A percentile compares a stretch with the other conserved stretches of the same genome.
Conservation (phyloP, 92 coral and sea anemone genomes). For the Metridium senile region DNA sequence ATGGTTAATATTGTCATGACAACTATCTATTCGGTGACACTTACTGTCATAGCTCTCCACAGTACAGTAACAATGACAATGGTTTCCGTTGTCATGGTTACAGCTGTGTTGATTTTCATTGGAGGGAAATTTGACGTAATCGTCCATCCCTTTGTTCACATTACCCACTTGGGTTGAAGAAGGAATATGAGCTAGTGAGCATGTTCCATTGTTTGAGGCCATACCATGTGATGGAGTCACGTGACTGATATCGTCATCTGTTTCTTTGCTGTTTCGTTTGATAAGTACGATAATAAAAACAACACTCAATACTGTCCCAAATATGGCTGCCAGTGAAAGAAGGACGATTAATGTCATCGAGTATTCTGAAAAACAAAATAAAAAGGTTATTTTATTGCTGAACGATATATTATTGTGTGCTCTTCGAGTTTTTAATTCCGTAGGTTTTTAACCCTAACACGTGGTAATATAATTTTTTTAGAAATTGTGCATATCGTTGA, state of each 20-base stretch:
- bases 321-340: slow-evolving; percentile 20
- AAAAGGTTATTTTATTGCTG: neutral
- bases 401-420: neutral
- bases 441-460: too few species aligned
- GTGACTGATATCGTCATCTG: slow-evolving; percentile 16
- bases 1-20: slow-evolving; percentile 2
- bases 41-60: neutral
- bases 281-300: slow-evolving; percentile 15
- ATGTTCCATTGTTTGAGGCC: slow-evolving; percentile 14
- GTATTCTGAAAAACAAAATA: slow-evolving; percentile 19
- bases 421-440: neutral
- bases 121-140: neutral
- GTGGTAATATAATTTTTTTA: too few species aligned
- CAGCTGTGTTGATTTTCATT: neutral
- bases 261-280: slow-evolving; percentile 4
- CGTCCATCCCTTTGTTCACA: neutral
- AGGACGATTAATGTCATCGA: slow-evolving; percentile 5
- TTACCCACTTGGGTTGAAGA: neutral
- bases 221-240: slow-evolving; percentile 14
- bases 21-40: neutral
- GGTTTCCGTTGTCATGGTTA: neutral
- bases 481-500: too few species aligned
- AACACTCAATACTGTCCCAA: slow-evolving; percentile 21
- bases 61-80: neutral
- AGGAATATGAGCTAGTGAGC: slow-evolving; percentile 30